phyloP scores from a whole-genome alignment of 2,113 vertebrate species.

The Pungitius pungitius region DNA sequence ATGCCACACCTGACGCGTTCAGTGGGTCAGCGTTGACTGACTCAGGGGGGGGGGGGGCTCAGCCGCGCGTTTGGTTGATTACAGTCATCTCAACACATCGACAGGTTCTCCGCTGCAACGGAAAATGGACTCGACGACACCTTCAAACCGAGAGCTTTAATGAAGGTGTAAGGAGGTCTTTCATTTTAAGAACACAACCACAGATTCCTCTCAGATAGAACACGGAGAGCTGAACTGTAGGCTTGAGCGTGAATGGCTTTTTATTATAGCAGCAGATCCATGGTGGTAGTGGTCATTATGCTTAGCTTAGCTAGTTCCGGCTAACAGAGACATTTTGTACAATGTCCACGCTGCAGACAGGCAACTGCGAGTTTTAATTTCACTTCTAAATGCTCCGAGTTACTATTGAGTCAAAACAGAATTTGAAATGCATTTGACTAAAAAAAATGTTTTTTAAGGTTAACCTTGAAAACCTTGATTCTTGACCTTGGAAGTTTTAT shows the following conservation, averaged over 20 bases:
- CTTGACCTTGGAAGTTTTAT: conserved; percentile 1
- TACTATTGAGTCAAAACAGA: not conserved
- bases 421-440: conserved; percentile 19
- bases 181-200: conserved; percentile 40
- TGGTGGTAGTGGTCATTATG: conserved; percentile 36
- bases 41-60: no score
- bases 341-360: conserved; percentile 29
- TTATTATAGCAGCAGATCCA: conserved; percentile 44
- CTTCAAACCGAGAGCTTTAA: conserved; percentile 8
- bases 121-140: conserved; percentile 7
- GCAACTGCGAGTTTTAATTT: conserved; percentile 21
- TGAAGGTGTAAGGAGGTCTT: conserved; percentile 38
- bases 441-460: not conserved
- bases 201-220: conserved; percentile 28
- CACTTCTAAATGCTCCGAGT: conserved; percentile 11
- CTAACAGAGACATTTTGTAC: conserved; percentile 35
- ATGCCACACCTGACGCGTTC: conserved; percentile 12
- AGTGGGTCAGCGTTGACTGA: conserved; percentile 11
- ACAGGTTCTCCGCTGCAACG: conserved; percentile 9
- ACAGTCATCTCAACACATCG: conserved; percentile 14
- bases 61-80: conserved; percentile 1
- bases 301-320: conserved; percentile 50
- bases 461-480: not conserved
- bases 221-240: conserved; percentile 30
- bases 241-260: conserved; percentile 39